Base-by-base conservation (phyloP, 2,888 invertebrate genomes). In the Coremacera marginata region DNA sequence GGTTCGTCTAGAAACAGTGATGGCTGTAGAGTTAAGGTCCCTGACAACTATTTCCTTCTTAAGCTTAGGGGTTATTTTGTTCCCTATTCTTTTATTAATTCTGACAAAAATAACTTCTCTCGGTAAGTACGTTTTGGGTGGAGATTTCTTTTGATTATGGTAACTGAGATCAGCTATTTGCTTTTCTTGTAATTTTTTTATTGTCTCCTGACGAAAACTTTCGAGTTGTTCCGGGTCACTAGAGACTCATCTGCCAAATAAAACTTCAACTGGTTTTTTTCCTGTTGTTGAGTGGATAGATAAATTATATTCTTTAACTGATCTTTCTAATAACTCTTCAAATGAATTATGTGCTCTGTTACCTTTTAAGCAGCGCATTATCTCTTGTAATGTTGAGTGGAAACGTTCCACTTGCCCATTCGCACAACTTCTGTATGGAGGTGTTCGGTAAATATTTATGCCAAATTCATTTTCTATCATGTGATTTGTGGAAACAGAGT, bases 61-160 rank as follows among this genome's bases (percentile, higher is more conserved):
- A 31, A 4, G 5, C 5, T 31, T 31, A 5, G 31, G 31, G 5
- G 31, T 31, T 31, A 31, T 4, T 31, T 31, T 31, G 31, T 31
- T 31, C 3, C 31, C 31, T 4, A 31, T 3, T 31, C 31, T 31
- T 31, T 31, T 25, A 51, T 55, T 25, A 16, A 55, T 55, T 55
- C n/a, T 55, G 22, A 55, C 14, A 79, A 79, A 31, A 82, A 85
- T 70, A 85, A 81, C 74, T 14, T 27, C 27, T 31, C 62, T 27
- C 16, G 5, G 7, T 5, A 27, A 22, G 16, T 62, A 62, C 8
- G 25, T 62, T 16, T 62, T 62, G 8, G 25, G 31, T 22, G 22
- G 62, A 27, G 16, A 22, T 31, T 25, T 75, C 25, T 57, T 55
- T 22, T 72, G 52, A 14, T 71, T 71, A 31, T 71, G 71, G 19